A percentile compares a stretch with the other conserved stretches of the same genome.
Evolutionary conservation across 2,797 vertebrate species (phyloP).

Genomic region (Acipenser oxyrinchus): DNA sequence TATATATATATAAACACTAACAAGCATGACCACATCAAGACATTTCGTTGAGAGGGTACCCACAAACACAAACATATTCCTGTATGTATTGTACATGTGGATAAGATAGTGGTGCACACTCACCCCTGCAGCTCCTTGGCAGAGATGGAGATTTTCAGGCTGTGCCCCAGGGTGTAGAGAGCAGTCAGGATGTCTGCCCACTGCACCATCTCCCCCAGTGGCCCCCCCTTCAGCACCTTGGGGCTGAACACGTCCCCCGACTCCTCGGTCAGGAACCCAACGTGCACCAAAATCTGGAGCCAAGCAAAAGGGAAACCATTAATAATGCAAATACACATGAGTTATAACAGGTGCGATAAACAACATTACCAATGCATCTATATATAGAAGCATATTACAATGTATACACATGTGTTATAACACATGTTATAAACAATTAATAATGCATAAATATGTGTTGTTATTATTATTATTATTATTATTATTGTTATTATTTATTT

Average conservation of each 20-base stretch:
- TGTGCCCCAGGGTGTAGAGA: constrained; percentile 87
- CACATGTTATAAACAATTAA: no score
- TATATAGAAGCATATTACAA: no score
- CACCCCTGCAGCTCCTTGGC: constrained; percentile 95
- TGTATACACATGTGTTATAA: no score
- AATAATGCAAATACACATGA: neutral
- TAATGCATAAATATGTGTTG: no score
- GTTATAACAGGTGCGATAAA: no score
- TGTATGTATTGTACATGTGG: neutral
- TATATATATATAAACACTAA: no score
- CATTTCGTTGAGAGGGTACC: no score
- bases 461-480: no score
- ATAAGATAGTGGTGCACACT: constrained; percentile 35
- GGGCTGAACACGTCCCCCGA: constrained; percentile 95
- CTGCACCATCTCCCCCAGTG: constrained; percentile 95
- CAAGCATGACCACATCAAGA: no score
- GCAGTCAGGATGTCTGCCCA: constrained; percentile 94
- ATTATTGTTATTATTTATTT: no score
- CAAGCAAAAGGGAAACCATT: neutral
- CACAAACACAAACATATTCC: neutral
- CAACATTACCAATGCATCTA: no score
- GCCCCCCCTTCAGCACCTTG: constrained; percentile 88
- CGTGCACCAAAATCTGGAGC: constrained; percentile 81
- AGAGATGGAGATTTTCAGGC: constrained; percentile 74
- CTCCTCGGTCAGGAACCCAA: constrained; percentile 94